Base-by-base conservation (phyloP, 1,140 invertebrate genomes). In the Drosophila pachea region DNA sequence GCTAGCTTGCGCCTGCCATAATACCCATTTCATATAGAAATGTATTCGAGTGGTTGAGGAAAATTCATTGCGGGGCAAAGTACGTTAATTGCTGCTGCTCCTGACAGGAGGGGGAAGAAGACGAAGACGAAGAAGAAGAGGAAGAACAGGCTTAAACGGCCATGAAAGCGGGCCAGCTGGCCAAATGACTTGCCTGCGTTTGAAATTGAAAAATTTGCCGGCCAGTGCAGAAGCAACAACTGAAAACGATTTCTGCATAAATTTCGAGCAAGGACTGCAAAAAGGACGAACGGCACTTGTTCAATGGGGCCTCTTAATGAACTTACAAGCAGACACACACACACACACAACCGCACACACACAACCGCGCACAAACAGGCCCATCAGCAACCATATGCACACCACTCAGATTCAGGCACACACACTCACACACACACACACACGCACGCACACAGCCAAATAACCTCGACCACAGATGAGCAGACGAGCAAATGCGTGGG, bases 51-150 rank as follows among this genome's bases (percentile, higher is more conserved):
- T 3, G 22, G 1, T 33, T 11, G 40, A 59, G 53, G 50, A 64
- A 63, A 42, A 53, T 69, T 65, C 54, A 65, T 65, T 45, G 67
- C 61, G 55, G 33, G 40, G 43, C 50, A 63, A 67, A 70, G 69
- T 60, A 60, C 56, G 68, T 79, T 79, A 79, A 79, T 79, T 79
- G 77, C 75, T 76, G 73, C 68, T 76, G 77, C 68, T 72, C 77
- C 81, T 81, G 77, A 79, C 72, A 78, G 22, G 22, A 3, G 22
- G 22, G 54, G 14, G 49, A 7, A 43, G n/a, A 35, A 50, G 36
- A 14, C 22, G 2, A 49, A 33, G 40, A 35, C n/a, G 48, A 52
- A 35, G 43, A 7, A 43, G n/a, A 35, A 50, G 36, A 14, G 29
- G 2, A 49, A 33, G 40, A 35, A 42, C 47, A 31, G 31, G 31